Conservation (phyloP, 2,113 vertebrate genomes). For the Halichoeres trimaculatus region DNA sequence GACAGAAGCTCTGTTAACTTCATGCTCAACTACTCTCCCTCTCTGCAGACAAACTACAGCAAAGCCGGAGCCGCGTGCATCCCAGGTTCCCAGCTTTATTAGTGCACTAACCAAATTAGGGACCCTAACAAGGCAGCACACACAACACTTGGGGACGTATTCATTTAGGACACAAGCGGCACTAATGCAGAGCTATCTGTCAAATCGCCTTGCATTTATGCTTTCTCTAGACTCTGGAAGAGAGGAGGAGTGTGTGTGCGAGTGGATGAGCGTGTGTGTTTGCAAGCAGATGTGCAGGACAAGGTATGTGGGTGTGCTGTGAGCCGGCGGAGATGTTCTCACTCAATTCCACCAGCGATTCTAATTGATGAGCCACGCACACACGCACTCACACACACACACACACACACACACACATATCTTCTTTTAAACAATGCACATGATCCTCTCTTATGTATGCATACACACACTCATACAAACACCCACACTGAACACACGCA, state of each 20-base stretch:
- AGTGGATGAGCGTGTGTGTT: neutral
- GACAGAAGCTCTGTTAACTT: slow-evolving; percentile 22
- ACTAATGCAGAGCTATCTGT: slow-evolving; percentile 71
- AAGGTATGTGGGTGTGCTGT: slow-evolving; percentile 66
- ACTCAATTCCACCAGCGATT: slow-evolving; percentile 63
- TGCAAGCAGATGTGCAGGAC: slow-evolving; percentile 57
- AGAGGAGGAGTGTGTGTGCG: neutral
- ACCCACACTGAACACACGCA: slow-evolving; percentile 20
- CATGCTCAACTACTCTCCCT: neutral
- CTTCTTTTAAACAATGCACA: slow-evolving; percentile 55
- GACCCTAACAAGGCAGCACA: slow-evolving; percentile 69
- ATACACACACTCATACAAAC: slow-evolving; percentile 33
- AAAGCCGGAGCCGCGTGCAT: slow-evolving; percentile 51
- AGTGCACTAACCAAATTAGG: slow-evolving; percentile 73
- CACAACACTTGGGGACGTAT: slow-evolving; percentile 67
- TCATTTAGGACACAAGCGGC: slow-evolving; percentile 62
- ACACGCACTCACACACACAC: slow-evolving; percentile 5
- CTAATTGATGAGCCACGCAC: slow-evolving; percentile 70
- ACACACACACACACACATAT: slow-evolving; percentile 22
- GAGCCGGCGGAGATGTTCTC: slow-evolving; percentile 60
- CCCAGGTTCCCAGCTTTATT: slow-evolving; percentile 70
- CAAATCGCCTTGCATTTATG: slow-evolving; percentile 44
- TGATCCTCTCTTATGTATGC: slow-evolving; percentile 39
- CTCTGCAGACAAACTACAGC: slow-evolving; percentile 2
- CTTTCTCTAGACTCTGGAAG: slow-evolving; percentile 29